Evolutionary conservation across 2,113 vertebrate species (phyloP), one percentile per base, ranked within the genome.

Genomic region (Daubentonia madagascariensis): DNA sequence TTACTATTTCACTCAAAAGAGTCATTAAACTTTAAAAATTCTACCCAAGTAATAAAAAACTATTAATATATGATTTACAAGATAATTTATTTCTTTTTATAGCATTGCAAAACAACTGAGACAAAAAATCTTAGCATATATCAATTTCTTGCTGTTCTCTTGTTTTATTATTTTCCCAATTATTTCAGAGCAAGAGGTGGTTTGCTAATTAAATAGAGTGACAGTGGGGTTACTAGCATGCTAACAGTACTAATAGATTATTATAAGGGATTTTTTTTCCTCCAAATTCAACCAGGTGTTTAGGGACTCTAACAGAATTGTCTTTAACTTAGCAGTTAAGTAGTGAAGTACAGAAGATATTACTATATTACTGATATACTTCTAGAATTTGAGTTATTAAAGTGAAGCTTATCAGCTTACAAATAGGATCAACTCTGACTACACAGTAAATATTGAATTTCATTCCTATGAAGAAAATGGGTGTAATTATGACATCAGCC

Each of bases 401-500:
- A 98, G 45, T 90, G 61, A 97, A 90, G 37, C 85, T 93, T 81
- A 93, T 6, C 85, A 23, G 89, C 97, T 97, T 96, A 96, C 72
- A 98, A 96, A 98, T 72, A 87, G 72, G 63, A 98, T 97, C 67
- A 97, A 76, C 81, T 98, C 73, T 92, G 90, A 94, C 37, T 57
- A 96, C 78, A 89, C 2, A 79, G 86, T 85, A 92, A 98, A 93
- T 37, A 98, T 5, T 50, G 85, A 98, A 97, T 98, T 98, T 90
- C 94, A 94, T 91, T 97, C 32, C 89, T 93, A 88, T 87, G 89
- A 97, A 98, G 96, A 68, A 98, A 98, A 98, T 95, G 32, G 17
- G 63, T 95, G 79, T 95, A 98, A 98, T 98, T 98, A 98, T 85
- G 28, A 97, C 96, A 96, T 98, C 98, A 98, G 3, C 54, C 59